A percentile compares a stretch with the other conserved stretches of the same genome.
Conservation (phyloP, 2,797 vertebrate genomes). For the Phoeniculus purpureus region DNA sequence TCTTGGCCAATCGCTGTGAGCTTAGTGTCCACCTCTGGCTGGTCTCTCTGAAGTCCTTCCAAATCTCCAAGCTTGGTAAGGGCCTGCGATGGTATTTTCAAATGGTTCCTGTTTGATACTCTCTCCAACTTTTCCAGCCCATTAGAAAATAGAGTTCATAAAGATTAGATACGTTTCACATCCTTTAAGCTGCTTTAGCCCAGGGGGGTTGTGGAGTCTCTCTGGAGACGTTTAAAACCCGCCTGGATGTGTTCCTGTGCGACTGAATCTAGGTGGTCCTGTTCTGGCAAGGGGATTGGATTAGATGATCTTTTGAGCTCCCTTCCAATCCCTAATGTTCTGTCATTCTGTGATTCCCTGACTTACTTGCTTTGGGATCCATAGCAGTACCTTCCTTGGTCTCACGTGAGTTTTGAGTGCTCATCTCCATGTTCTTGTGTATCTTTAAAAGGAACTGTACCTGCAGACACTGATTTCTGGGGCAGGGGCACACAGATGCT, state of each 20-base stretch:
- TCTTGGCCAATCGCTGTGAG: neutral
- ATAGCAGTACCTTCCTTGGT: accelerated
- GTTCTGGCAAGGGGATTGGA: no score
- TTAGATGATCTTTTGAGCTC: no score
- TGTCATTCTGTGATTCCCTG: no score
- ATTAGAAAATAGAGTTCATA: neutral
- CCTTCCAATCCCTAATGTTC: no score
- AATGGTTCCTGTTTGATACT: neutral
- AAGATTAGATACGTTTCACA: neutral
- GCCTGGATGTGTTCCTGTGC: no score
- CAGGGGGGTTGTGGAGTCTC: no score
- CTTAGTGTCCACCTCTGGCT: neutral
- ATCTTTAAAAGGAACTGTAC: neutral
- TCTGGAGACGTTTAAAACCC: no score
- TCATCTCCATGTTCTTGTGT: neutral
- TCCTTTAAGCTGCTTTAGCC: neutral
- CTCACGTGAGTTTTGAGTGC: neutral
- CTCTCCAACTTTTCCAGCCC: neutral
- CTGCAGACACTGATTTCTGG: neutral
- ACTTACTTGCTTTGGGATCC: neutral
- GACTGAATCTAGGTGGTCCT: no score
- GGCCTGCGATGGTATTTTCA: neutral
- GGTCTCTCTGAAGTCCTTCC: constrained; percentile 3
- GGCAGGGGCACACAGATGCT: neutral
- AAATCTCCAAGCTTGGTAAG: neutral